Evolutionary conservation across 2,888 invertebrate genomes (phyloP), one percentile per base, ranked within the genome.

Genomic region (Lutraria lutraria): DNA sequence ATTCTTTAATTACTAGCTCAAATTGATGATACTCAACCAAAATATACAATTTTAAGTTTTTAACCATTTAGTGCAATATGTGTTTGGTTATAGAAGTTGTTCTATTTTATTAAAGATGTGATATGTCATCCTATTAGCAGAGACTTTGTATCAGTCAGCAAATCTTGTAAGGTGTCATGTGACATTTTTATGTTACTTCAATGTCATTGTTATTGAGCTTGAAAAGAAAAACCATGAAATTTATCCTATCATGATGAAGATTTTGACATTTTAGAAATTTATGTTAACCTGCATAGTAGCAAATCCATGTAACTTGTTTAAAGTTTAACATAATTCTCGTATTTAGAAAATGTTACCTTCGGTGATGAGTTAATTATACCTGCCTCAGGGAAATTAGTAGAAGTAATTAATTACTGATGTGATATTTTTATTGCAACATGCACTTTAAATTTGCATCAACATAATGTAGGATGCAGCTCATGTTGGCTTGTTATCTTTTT

Each of bases 341-440:
- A 21, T 79, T 79, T 68, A 25, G 25, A 68, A 56, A 68, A 68
- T n/a, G n/a, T 25, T 68, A 68, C 25, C 63, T 25, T 60, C 25
- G 25, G 25, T 68, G 63, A 68, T n/a, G 25, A 25, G 63, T 68
- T 68, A 68, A 68, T 68, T 68, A 68, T 25, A 68, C 21, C 25
- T 68, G 63, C 63, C 63, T 68, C 63, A 68, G 63, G 63, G n/a
- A 68, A 68, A 68, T 68, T 68, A 68, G 25, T 68, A 4, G n/a
- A 68, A n/a, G 63, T 68, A 10, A 68, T 68, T 68, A 68, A 68
- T 68, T 68, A 25, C 63, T 68, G 13, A 68, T 12, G n/a, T 68
- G 63, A 68, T 68, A 68, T 68, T 68, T 68, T 68, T n/a, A 68
- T 68, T 68, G 25, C 25, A 68, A n/a, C n/a, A n/a, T n/a, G n/a